Evolutionary conservation across 1,140 invertebrate species (phyloP).

Genomic region (Drosophila sturtevanti): DNA sequence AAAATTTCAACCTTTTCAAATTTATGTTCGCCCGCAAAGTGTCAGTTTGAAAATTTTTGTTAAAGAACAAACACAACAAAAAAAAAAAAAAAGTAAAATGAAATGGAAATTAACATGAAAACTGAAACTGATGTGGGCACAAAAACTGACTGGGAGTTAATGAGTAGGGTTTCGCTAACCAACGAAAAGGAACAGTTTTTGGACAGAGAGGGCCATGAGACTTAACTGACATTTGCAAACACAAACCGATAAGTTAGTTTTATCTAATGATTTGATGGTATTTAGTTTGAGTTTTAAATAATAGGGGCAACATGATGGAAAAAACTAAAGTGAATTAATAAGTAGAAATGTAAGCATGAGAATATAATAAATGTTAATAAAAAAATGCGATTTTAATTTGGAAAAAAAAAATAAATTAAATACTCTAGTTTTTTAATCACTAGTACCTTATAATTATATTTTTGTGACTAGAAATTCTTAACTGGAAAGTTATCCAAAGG

Average conservation of each 20-base stretch:
- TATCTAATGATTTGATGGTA: not conserved
- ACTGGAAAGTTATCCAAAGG: too few relatives aligned
- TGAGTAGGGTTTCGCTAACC: not conserved
- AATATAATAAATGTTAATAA: not conserved
- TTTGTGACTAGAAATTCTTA: too few relatives aligned
- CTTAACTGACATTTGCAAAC: not conserved
- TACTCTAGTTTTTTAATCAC: too few relatives aligned
- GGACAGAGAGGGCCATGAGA: not conserved
- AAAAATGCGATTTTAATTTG: too few relatives aligned
- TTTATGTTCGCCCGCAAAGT: slow-evolving; percentile 39
- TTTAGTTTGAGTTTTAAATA: not conserved
- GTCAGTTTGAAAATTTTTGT: slow-evolving; percentile 21
- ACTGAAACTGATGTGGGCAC: slow-evolving; percentile 18
- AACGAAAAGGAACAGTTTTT: not conserved
- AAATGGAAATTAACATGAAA: slow-evolving; percentile 38
- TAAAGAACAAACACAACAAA: slow-evolving; percentile 16
- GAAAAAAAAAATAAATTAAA: too few relatives aligned
- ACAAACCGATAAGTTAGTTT: not conserved
- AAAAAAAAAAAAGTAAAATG: slow-evolving; percentile 38
- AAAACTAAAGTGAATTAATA: too few relatives aligned
- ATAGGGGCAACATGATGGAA: not conserved
- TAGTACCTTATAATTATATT: too few relatives aligned
- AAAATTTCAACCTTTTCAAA: slow-evolving; percentile 33
- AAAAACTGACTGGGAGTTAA: slow-evolving; percentile 2
- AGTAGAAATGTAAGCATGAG: not conserved